Base-by-base conservation (phyloP, 2,797 vertebrate species). In the Neopelma chrysocephalum region DNA sequence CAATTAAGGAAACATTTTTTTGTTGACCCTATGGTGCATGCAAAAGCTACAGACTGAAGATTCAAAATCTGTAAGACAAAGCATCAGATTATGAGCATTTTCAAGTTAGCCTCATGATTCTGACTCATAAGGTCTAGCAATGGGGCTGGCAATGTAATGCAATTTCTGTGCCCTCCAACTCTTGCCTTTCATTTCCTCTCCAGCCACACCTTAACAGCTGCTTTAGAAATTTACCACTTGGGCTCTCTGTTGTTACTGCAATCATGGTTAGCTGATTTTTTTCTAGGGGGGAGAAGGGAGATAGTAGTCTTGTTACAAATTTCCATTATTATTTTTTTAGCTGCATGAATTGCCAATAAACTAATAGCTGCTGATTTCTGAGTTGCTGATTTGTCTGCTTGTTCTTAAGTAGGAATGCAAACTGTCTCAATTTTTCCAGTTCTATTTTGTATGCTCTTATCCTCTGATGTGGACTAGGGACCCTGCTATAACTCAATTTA, bases 371-470 rank as follows among this genome's bases (percentile, higher is more conserved):
- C 43, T 84, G 56, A 87, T 92, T 90, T 96, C 40, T 84, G 51
- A 90, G 56, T 93, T 87, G 92, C 60, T 85, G 82, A 75, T 90
- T 92, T 92, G 56, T 71, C 71, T 95, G 34, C 32, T 60, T 64
- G 60, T 61, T 95, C 51, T 40, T 76, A 82, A 95, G 50, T 32
- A 92, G 56, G 60, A 89, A 54, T 1, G 8, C 48, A 89, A 93
- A 87, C 68, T 68, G 75, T 29, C 29, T 94, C 62, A 38, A 20
- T 91, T 94, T 94, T 91, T 81, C 82, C 82, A 82, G 40, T 89
- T 91, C 82, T 93, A 58, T 91, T 96, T 93, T 95, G 57, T 66
- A 70, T 43, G 80, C 42, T 85, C 29, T 53, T 71, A 32, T 34
- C 64, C 45, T 95, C 62, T 96, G 84, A 62, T 94, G 53, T 60